These are phyloP conservation scores for Synergus japonicus DNA, from an alignment of 2,888 invertebrate species.

Conservation along the genomic window DNA sequence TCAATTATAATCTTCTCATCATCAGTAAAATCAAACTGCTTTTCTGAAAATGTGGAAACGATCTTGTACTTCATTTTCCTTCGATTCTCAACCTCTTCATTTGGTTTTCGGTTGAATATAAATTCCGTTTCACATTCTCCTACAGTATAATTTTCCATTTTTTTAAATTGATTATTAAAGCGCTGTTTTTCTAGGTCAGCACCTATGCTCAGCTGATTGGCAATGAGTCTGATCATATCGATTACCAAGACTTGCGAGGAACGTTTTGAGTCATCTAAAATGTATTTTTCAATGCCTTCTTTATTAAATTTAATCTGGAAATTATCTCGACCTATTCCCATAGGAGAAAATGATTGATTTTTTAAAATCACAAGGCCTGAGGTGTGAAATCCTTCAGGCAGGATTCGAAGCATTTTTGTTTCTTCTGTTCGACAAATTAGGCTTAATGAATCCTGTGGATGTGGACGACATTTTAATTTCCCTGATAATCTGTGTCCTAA, in stretches of 20 bases:
- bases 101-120: constrained; percentile 48
- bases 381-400: constrained; percentile 50
- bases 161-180: constrained; percentile 53
- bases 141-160: constrained; percentile 58
- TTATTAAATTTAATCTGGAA: constrained; percentile 61
- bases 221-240: constrained; percentile 59
- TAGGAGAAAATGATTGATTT: constrained; percentile 49
- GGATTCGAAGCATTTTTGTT: constrained; percentile 52
- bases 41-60: constrained; percentile 48
- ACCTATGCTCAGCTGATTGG: constrained; percentile 61
- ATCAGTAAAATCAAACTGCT: constrained; percentile 53
- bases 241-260: constrained; percentile 49
- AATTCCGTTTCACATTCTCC: constrained; percentile 59
- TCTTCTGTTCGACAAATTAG: constrained; percentile 56
- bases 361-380: constrained; percentile 42
- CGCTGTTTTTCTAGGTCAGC: constrained; percentile 44
- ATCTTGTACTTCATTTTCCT: constrained; percentile 15
- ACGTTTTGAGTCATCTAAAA: constrained; percentile 54
- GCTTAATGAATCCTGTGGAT: constrained; percentile 48
- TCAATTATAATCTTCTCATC: constrained; percentile 55
- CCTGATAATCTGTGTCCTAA: constrained; percentile 56
- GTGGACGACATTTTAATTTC: constrained; percentile 57
- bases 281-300: constrained; percentile 55
- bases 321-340: constrained; percentile 47
- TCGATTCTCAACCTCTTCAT: constrained; percentile 14